phyloP scores from a whole-genome alignment of 2,797 vertebrate species.

The Sternarchorhynchus goeldii region DNA sequence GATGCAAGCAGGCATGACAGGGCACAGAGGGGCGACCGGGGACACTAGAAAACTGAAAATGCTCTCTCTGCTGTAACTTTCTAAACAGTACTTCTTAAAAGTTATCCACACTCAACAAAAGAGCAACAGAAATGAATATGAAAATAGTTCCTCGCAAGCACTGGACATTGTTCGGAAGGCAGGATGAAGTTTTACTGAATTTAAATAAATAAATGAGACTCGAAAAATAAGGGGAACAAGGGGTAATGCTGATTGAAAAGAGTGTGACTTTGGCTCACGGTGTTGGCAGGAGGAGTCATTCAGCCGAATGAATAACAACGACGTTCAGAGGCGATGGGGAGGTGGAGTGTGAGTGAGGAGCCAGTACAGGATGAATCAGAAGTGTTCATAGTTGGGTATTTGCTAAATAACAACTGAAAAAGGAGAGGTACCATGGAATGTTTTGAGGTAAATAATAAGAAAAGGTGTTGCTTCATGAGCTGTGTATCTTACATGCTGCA shows the following conservation, averaged over 20 bases:
- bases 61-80: neutral
- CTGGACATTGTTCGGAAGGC: no score
- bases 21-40: neutral
- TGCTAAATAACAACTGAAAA: neutral
- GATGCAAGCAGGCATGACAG: conserved; percentile 9
- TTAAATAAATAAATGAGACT: no score
- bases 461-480: no score
- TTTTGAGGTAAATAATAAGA: no score
- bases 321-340: neutral
- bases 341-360: neutral
- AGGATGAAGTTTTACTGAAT: no score
- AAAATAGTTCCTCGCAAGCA: no score
- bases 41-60: neutral
- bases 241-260: neutral
- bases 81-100: conserved; percentile 3
- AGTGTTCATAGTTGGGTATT: neutral
- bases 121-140: no score
- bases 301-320: neutral
- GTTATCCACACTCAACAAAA: neutral
- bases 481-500: no score
- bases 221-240: neutral
- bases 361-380: neutral
- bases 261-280: neutral
- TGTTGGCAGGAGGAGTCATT: neutral
- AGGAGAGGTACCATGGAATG: neutral